Percentiles rank a stretch among this genome's conserved stretches.
phyloP scores from a whole-genome alignment of 2,113 vertebrate genomes.

The Dipodomys stephensi region DNA sequence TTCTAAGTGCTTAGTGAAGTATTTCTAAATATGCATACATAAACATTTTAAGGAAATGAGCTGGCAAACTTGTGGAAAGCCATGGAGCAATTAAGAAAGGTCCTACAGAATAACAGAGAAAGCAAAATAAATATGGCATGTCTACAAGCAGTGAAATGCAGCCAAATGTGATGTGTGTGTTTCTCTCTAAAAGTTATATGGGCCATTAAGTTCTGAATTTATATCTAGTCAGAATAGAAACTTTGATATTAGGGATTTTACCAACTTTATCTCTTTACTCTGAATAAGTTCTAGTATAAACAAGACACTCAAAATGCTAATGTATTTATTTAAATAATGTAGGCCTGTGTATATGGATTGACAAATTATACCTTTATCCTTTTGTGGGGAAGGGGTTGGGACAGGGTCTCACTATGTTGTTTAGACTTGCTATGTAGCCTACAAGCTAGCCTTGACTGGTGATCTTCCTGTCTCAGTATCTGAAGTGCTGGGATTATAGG shows the following conservation, averaged over 20 bases:
- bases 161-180: background rate
- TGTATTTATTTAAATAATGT: background rate
- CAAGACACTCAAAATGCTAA: background rate
- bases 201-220: constrained; percentile 1
- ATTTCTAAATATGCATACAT: background rate
- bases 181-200: background rate
- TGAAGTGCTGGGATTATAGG: no score
- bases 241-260: background rate
- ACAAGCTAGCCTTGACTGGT: no score
- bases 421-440: no score
- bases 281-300: background rate
- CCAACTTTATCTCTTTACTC: background rate
- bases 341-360: background rate
- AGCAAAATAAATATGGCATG: background rate
- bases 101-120: background rate
- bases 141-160: background rate
- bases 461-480: no score
- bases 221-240: background rate
- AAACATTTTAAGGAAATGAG: background rate
- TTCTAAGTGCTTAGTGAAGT: background rate
- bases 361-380: background rate
- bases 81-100: background rate
- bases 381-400: background rate
- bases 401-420: no score
- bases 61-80: background rate